Conservation (phyloP, 2,797 vertebrate species). For the Anguilla anguilla region DNA sequence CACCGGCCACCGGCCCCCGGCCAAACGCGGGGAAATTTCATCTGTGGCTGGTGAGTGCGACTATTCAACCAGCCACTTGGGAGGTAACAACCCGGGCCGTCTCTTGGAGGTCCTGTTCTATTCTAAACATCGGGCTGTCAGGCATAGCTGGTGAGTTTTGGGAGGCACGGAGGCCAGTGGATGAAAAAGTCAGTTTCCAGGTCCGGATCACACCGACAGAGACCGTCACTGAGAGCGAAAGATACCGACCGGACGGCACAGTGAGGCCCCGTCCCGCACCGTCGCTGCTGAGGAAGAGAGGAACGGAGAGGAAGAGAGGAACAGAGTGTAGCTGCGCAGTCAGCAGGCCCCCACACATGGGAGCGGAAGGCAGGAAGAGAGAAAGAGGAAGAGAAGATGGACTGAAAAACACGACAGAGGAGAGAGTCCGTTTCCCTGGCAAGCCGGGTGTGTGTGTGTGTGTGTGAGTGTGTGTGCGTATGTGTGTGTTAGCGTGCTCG, state of each 20-base stretch:
- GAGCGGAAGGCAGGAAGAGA: constrained; percentile 47
- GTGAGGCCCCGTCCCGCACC: background rate
- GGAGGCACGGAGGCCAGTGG: no score
- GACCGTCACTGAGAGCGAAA: background rate
- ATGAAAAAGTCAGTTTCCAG: no score
- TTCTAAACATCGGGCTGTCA: no score
- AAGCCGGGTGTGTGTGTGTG: background rate
- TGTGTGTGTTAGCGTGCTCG: background rate
- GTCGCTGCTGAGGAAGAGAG: no score
- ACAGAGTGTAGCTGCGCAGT: constrained; percentile 33
- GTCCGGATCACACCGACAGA: background rate
- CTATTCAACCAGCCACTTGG: no score
- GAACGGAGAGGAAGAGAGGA: background rate
- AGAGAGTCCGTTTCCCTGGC: no score
- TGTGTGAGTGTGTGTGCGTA: background rate
- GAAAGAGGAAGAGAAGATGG: constrained; percentile 2
- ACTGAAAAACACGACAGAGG: constrained; percentile 6
- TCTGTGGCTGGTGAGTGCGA: no score
- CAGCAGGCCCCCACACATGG: constrained; percentile 46
- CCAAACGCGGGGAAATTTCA: no score
- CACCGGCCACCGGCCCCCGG: no score
- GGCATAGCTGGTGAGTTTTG: no score
- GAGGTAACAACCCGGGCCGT: no score
- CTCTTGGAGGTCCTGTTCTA: no score
- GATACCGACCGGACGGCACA: background rate